Conservation (phyloP, 2,797 vertebrate species). For the Pteropus rufus region DNA sequence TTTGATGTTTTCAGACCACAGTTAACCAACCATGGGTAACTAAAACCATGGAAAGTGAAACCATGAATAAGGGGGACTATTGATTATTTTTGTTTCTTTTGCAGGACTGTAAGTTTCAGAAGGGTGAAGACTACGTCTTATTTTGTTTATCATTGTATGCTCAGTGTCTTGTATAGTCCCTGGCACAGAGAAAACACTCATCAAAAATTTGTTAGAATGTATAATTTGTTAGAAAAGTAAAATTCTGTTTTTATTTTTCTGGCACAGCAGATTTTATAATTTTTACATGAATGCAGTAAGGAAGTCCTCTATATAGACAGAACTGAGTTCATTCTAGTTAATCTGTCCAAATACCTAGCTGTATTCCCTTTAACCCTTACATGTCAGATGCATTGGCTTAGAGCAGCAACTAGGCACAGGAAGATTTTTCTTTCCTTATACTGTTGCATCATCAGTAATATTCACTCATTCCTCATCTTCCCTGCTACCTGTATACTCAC, state of each 20-base stretch:
- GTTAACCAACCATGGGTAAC: neutral
- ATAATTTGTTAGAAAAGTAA: neutral
- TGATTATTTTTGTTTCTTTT: neutral
- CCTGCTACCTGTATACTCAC: neutral
- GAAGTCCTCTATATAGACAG: neutral
- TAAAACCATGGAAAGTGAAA: neutral
- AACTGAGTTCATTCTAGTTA: neutral
- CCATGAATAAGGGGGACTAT: neutral
- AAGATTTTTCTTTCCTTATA: neutral
- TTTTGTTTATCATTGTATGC: conserved; percentile 16
- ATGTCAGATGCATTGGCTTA: neutral
- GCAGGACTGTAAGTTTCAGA: neutral
- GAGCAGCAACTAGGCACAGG: neutral
- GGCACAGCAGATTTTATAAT: neutral
- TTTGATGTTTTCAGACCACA: neutral
- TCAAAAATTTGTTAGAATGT: neutral
- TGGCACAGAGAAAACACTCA: neutral
- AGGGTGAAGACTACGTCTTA: neutral
- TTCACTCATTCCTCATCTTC: neutral
- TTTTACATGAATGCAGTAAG: neutral
- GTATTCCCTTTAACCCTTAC: neutral
- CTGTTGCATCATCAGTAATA: neutral
- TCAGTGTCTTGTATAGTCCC: neutral
- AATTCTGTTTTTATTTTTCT: too few species aligned
- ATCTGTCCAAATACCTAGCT: neutral